Evolutionary conservation across 1,140 invertebrate genomes (phyloP), one percentile per base, ranked within the genome.

Genomic region (Drosophila tani): DNA sequence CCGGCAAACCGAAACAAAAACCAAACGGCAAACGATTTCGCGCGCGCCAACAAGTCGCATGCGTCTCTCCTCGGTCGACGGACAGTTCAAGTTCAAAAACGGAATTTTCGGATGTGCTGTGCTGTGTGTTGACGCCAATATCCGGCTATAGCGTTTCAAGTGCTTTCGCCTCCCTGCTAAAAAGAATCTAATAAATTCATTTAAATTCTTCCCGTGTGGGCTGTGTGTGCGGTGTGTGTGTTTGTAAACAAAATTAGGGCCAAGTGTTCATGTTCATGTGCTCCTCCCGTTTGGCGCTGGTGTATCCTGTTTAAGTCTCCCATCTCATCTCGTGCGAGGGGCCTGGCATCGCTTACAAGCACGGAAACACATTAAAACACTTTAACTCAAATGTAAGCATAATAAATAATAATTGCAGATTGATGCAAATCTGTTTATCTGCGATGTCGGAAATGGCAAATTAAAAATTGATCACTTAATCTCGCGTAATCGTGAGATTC

Each of bases 21-120:
- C 12, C 58, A 45, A 63, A n/a, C 57, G 50, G 53, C 63, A 79
- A 79, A 79, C 76, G 75, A 43, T 79, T 87, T 81, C 68, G 74
- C 78, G 83, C 84, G 84, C 81, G 84, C 84, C 73, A 88, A 81
- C 84, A 81, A 84, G 84, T 88, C 84, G 85, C 69, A 79, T 79
- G 83, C 77, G 84, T 88, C 45, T 45, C 38, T 68, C 65, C 70
- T 38, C 65, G 56, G 45, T 77, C 49, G 67, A 50, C 74, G 63
- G 76, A 75, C 47, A 83, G 76, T 87, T 86, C 68, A 64, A 60
- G 64, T 69, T 41, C 64, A 56, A 78, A 69, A 70, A 35, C 59
- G 17, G 14, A 77, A 53, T 68, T 51, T 66, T 47, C 50, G 74
- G 74, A 41, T 57, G 70, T 74, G 27, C 32, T 57, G 70, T 74